Conservation (phyloP, 2,888 invertebrate genomes). For the Agrochola lota region DNA sequence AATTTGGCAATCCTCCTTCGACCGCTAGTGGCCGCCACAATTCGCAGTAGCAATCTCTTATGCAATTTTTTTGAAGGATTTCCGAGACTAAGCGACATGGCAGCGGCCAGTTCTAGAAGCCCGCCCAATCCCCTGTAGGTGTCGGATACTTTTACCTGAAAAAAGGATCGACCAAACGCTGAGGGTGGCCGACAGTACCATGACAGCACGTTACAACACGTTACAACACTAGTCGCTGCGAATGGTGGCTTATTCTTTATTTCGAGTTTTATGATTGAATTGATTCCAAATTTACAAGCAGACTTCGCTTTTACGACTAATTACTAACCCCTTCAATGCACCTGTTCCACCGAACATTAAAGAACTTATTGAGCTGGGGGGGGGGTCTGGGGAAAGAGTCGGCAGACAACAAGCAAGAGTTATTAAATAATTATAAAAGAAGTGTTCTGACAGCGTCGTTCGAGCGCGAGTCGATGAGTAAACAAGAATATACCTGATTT, state of each 20-base stretch:
- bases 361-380: background rate
- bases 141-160: conserved; percentile 4
- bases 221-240: background rate
- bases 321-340: background rate
- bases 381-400: background rate
- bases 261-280: background rate
- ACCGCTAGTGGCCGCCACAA: background rate
- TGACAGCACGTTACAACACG: background rate
- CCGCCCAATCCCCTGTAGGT: background rate
- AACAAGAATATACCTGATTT: background rate
- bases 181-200: background rate
- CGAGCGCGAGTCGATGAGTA: too few relatives aligned
- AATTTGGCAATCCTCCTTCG: background rate
- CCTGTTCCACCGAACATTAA: background rate
- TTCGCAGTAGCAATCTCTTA: background rate
- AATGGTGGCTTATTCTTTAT: conserved; percentile 4
- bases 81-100: background rate
- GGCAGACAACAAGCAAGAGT: background rate
- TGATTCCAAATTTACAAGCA: conserved; percentile 14
- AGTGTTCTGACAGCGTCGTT: background rate
- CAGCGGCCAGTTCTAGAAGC: background rate
- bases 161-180: background rate
- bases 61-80: background rate
- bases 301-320: conserved; percentile 26
- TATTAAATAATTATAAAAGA: background rate